Conservation (phyloP, 2,797 vertebrate genomes). For the Coregonus suidteri region DNA sequence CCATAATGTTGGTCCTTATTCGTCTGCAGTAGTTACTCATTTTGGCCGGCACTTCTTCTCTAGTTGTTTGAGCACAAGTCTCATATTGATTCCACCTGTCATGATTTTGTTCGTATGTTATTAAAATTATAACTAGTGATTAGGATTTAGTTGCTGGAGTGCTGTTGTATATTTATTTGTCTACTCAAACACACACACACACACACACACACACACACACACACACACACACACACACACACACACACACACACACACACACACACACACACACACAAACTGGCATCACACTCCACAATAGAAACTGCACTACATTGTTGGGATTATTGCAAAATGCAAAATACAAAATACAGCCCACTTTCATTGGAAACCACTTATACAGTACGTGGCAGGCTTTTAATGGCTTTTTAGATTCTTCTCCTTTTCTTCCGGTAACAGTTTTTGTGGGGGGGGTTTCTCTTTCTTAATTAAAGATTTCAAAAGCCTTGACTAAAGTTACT, state of each 20-base stretch:
- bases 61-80: too few species aligned
- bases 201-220: constrained; percentile 11
- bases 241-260: not conserved
- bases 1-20: too few species aligned
- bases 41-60: too few species aligned
- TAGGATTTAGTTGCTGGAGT: too few species aligned
- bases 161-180: too few species aligned
- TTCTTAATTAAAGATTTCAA: constrained; percentile 57
- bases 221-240: too few species aligned
- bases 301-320: constrained; percentile 36
- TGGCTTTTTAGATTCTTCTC: constrained; percentile 55
- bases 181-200: not conserved
- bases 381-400: constrained; percentile 68
- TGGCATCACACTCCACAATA: not conserved
- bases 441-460: constrained; percentile 2
- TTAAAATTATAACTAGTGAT: too few species aligned
- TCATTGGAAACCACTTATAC: too few species aligned
- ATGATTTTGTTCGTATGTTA: too few species aligned
- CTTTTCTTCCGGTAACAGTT: constrained; percentile 25
- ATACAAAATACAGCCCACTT: too few species aligned
- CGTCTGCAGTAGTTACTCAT: too few species aligned
- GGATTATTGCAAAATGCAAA: constrained; percentile 33
- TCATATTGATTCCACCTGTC: too few species aligned
- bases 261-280: constrained; percentile 11
- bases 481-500: constrained; percentile 30